These are phyloP conservation scores for Orthosia cruda DNA, from an alignment of 2,888 invertebrate genomes.

Conservation along the genomic window DNA sequence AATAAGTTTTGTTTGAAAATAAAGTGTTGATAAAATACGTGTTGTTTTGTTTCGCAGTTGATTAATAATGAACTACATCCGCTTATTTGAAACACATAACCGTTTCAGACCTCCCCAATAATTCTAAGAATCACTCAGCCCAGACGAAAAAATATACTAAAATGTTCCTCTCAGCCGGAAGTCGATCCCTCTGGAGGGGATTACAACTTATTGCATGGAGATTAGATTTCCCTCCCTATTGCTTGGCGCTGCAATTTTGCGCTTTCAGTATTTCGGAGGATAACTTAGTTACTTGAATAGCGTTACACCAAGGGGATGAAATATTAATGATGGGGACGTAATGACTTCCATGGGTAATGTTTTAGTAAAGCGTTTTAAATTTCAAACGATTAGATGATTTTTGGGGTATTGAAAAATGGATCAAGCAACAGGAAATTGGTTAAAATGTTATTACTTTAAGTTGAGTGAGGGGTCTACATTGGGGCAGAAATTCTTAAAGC, in stretches of 20 bases:
- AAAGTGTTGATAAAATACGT: not conserved
- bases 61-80: not conserved
- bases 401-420: not conserved
- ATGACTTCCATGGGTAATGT: slow-evolving; percentile 25
- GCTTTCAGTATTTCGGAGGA: slow-evolving; percentile 58
- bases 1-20: not conserved
- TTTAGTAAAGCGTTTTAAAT: slow-evolving; percentile 11
- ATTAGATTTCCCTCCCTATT: slow-evolving; percentile 69
- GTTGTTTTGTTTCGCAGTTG: no score
- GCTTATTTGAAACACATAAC: slow-evolving; percentile 5
- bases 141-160: slow-evolving; percentile 24
- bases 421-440: not conserved
- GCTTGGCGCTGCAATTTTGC: slow-evolving; percentile 57
- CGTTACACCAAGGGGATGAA: slow-evolving; percentile 46
- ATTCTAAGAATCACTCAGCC: slow-evolving; percentile 22
- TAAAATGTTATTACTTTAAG: not conserved
- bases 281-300: slow-evolving; percentile 65
- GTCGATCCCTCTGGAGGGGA: slow-evolving; percentile 50
- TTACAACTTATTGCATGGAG: slow-evolving; percentile 71
- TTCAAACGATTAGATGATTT: slow-evolving; percentile 8
- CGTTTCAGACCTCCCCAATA: not conserved
- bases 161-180: slow-evolving; percentile 25
- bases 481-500: not conserved
- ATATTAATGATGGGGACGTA: slow-evolving; percentile 50
- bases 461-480: not conserved